phyloP scores from a whole-genome alignment of 2,113 vertebrate genomes.

The Brachypteracias leptosomus region DNA sequence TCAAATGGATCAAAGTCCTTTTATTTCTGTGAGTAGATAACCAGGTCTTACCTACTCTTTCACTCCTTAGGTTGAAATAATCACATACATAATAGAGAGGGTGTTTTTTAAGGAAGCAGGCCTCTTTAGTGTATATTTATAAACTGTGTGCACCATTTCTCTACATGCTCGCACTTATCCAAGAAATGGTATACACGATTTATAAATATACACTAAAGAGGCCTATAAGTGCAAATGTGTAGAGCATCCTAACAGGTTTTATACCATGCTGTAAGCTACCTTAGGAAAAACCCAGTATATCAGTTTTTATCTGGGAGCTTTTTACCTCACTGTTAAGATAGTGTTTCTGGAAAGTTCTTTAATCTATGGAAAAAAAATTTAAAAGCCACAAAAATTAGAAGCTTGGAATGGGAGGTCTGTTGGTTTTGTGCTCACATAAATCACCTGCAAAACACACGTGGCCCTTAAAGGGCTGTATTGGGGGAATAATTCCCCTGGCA shows the following conservation, averaged over 20 bases:
- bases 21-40: neutral
- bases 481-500: slow-evolving; percentile 3
- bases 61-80: neutral
- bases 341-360: slow-evolving; percentile 4
- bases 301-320: neutral
- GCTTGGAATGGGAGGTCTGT: neutral
- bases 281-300: neutral
- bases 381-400: neutral
- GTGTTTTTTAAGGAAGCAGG: neutral
- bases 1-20: neutral
- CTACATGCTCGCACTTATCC: too few species aligned
- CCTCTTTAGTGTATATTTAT: neutral
- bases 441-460: neutral
- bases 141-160: neutral
- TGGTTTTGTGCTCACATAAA: slow-evolving; percentile 29
- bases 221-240: neutral
- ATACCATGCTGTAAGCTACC: neutral
- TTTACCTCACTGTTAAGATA: neutral
- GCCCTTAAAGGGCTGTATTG: neutral
- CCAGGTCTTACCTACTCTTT: neutral
- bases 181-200: too few species aligned
- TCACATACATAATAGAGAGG: neutral
- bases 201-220: too few species aligned
- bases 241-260: neutral
- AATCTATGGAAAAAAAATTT: neutral